A percentile compares a stretch with the other conserved stretches of the same genome.
phyloP scores from a whole-genome alignment of 2,797 vertebrate species.

The Champsocephalus gunnari region DNA sequence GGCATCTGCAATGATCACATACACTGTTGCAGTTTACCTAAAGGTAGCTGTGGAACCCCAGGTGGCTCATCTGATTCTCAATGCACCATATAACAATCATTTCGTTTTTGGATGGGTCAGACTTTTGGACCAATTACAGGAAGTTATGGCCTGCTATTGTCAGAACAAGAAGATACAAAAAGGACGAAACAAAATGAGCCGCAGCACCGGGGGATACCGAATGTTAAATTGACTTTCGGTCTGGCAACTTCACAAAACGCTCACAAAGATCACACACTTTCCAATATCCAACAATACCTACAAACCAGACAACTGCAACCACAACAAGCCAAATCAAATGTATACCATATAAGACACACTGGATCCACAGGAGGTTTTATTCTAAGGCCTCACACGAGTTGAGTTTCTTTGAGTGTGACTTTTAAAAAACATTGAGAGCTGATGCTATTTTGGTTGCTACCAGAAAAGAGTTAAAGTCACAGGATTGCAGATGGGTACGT shows the following conservation, averaged over 20 bases:
- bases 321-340: too few species aligned
- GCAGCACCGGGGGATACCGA: too few species aligned
- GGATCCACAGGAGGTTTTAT: too few species aligned
- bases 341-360: too few species aligned
- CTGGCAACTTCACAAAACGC: background rate
- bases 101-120: background rate
- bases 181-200: too few species aligned
- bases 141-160: background rate
- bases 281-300: background rate
- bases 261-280: background rate
- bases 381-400: too few species aligned
- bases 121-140: background rate
- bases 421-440: background rate
- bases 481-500: background rate
- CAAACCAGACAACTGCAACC: too few species aligned
- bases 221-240: background rate
- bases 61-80: constrained; percentile 10
- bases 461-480: background rate
- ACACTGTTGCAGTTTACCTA: constrained; percentile 14
- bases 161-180: background rate
- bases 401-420: too few species aligned
- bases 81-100: background rate
- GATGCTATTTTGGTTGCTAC: background rate
- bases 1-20: constrained; percentile 52
- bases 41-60: constrained; percentile 42